A percentile compares a stretch with the other conserved stretches of the same genome.
phyloP scores from a whole-genome alignment of 2,113 vertebrate genomes.

The Campylorhamphus procurvoides region DNA sequence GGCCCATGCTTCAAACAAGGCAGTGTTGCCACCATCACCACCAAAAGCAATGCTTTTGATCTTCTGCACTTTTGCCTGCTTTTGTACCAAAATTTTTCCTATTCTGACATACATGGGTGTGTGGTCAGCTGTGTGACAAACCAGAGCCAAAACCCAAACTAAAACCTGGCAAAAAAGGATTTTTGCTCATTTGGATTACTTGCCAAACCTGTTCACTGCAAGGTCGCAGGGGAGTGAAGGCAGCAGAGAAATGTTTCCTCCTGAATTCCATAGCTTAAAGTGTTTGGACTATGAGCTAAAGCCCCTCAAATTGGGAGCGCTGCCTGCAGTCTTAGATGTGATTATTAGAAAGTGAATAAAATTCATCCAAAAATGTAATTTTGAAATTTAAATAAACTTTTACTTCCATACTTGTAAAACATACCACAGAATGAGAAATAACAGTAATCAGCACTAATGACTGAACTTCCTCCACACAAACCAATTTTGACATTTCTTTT shows the following conservation, averaged over 20 bases:
- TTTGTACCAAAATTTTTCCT: not conserved
- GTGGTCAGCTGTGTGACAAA: rapidly evolving
- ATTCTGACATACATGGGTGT: rapidly evolving
- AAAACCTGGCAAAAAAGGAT: not conserved
- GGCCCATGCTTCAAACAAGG: not conserved
- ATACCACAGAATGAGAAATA: not conserved
- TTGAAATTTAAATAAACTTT: not conserved
- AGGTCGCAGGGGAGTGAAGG: rapidly evolving
- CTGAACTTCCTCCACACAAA: not conserved
- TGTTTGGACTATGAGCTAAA: not conserved
- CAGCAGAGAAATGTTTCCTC: not conserved
- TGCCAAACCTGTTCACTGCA: rapidly evolving
- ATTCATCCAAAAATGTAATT: not conserved
- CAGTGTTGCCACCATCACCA: not conserved
- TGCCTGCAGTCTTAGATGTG: not conserved
- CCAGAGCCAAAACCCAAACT: not conserved
- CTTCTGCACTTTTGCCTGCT: not conserved
- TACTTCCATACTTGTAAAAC: not conserved
- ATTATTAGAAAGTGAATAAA: not conserved
- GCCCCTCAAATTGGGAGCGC: rapidly evolving
- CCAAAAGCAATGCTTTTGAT: not conserved
- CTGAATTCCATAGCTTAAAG: not conserved
- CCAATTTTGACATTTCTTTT: not conserved
- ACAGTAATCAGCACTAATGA: not conserved
- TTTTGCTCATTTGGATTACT: not conserved